Evolutionary conservation across 2,888 invertebrate genomes (phyloP).

Genomic region (Theristus sp.): DNA sequence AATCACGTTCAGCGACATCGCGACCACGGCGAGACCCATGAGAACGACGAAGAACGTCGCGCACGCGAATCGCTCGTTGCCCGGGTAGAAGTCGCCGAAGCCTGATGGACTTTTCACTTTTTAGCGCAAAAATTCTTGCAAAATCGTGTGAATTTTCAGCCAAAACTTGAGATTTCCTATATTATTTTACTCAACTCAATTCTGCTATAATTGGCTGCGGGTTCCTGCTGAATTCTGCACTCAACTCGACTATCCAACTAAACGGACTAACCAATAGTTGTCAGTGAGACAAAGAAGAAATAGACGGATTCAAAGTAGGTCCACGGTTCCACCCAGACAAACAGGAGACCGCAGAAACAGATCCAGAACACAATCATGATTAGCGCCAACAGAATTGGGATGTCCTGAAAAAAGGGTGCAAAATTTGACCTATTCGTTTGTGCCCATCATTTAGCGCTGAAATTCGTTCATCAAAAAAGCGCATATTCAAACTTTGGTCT

Average conservation of each 20-base stretch:
- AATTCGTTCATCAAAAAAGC: too few species aligned
- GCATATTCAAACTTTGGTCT: too few species aligned
- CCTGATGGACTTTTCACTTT: too few species aligned
- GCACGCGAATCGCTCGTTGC: conserved; percentile 67
- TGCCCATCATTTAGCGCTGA: too few species aligned
- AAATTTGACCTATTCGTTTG: too few species aligned
- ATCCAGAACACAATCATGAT: conserved; percentile 61
- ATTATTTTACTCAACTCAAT: too few species aligned
- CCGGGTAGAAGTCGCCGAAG: conserved; percentile 28
- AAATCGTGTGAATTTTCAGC: not conserved
- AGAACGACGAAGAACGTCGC: conserved; percentile 71
- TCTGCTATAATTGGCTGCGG: too few species aligned
- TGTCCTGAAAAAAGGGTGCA: too few species aligned
- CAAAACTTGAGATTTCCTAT: not conserved
- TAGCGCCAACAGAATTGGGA: conserved; percentile 71
- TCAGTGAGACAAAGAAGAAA: conserved; percentile 84
- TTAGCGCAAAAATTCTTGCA: too few species aligned
- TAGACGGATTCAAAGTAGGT: conserved; percentile 72
- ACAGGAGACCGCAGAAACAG: conserved; percentile 52
- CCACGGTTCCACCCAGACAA: conserved; percentile 47
- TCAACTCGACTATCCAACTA: not conserved
- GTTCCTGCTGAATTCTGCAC: too few species aligned
- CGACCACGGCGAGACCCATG: conserved; percentile 77
- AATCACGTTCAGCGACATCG: conserved; percentile 87
- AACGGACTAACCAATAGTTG: conserved; percentile 52